Evolutionary conservation across 2,113 vertebrate species (phyloP).

Genomic region (Drymodes brunneopygia): DNA sequence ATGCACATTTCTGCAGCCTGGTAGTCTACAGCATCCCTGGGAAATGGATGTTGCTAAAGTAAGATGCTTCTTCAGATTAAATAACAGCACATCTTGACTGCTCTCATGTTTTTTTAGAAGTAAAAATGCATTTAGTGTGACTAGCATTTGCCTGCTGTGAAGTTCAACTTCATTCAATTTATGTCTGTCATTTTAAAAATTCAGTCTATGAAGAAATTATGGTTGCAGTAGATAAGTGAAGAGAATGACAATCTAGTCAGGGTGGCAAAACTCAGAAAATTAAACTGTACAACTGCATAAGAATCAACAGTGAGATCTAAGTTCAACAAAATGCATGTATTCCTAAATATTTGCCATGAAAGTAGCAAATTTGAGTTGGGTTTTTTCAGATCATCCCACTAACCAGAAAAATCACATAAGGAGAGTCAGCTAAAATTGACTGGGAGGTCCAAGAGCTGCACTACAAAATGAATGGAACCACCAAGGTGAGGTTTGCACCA

Average conservation of each 20-base stretch:
- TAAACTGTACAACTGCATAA: neutral
- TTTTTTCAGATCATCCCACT: neutral
- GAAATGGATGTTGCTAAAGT: neutral
- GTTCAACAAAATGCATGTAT: neutral
- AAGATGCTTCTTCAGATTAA: neutral
- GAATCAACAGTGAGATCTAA: neutral
- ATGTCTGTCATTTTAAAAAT: neutral
- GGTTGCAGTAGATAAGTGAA: neutral
- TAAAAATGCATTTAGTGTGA: neutral
- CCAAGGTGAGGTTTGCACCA: neutral
- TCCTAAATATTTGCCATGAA: neutral
- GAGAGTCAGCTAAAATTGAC: neutral
- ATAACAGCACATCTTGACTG: fast-evolving
- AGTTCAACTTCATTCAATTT: neutral
- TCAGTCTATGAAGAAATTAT: neutral
- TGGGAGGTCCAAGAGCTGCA: neutral
- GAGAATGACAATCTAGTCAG: neutral
- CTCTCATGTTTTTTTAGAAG: neutral
- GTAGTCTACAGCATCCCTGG: neutral
- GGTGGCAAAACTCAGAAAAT: neutral
- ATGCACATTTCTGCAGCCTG: neutral
- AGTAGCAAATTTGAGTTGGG: neutral
- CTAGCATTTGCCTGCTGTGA: neutral
- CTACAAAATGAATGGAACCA: neutral
- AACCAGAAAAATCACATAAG: neutral